Evolutionary conservation across 2,888 invertebrate species (phyloP).

Genomic region (Corythucha ciliata): DNA sequence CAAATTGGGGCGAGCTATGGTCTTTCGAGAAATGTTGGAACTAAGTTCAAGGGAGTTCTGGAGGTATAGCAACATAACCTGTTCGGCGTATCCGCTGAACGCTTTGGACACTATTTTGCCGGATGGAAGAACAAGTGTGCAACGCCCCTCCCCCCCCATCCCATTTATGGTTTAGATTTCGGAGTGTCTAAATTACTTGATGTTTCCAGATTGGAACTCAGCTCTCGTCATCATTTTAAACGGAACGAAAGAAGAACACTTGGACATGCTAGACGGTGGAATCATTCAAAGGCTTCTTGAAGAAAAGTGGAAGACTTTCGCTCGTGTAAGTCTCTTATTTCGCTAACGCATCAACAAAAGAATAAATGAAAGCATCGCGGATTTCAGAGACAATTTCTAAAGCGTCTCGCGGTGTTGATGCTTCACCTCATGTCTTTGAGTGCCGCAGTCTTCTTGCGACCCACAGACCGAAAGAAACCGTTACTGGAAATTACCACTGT

Average conservation of each 20-base stretch:
- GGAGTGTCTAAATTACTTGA: no score
- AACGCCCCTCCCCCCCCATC: no score
- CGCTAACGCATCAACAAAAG: not conserved
- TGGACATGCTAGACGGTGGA: conserved; percentile 97
- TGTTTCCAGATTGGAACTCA: conserved; percentile 86
- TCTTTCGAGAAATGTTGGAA: conserved; percentile 97
- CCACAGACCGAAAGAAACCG: conserved; percentile 51
- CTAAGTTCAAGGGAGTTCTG: conserved; percentile 91
- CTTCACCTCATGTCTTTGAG: conserved; percentile 82
- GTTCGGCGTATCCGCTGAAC: conserved; percentile 93
- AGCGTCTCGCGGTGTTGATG: conserved; percentile 76
- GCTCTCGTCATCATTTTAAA: conserved; percentile 95
- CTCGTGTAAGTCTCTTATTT: conserved; percentile 53
- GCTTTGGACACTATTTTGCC: conserved; percentile 91
- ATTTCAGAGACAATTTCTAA: conserved; percentile 78
- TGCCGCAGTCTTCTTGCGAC: conserved; percentile 84
- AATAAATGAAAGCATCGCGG: not conserved
- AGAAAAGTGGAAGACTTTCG: conserved; percentile 99
- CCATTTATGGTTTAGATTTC: no score
- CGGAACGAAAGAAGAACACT: conserved; percentile 93
- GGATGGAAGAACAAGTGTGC: conserved; percentile 92
- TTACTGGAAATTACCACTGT: conserved; percentile 48
- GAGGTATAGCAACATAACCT: conserved; percentile 97
- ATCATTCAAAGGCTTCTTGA: conserved; percentile 93
- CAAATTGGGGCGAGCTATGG: conserved; percentile 88